phyloP scores from a whole-genome alignment of 2,113 vertebrate species.

The Arothron firmamentum region DNA sequence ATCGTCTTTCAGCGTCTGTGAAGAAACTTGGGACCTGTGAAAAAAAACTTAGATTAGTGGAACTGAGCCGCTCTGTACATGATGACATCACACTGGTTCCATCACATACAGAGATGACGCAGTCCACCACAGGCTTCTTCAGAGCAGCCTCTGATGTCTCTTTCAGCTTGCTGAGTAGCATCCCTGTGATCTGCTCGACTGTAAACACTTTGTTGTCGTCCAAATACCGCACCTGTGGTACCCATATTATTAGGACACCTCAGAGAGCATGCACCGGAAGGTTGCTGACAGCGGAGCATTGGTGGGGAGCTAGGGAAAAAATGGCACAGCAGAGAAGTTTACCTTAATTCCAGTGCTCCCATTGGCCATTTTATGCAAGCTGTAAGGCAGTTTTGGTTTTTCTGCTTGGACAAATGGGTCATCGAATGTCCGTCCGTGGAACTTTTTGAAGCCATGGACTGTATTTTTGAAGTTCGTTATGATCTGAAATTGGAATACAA shows the following conservation, averaged over 20 bases:
- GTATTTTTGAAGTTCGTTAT: conserved; percentile 94
- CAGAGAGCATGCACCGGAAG: background rate
- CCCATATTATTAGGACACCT: background rate
- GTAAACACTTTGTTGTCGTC: conserved; percentile 92
- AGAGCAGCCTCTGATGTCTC: conserved; percentile 91
- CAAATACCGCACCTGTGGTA: conserved; percentile 87
- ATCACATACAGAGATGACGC: conserved; percentile 89
- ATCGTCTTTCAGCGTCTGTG: conserved; percentile 89
- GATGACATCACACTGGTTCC: background rate
- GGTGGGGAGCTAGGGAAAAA: conserved; percentile 1
- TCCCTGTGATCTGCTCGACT: conserved; percentile 89
- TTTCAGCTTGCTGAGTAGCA: conserved; percentile 92
- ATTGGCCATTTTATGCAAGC: conserved; percentile 86
- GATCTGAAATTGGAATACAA: conserved; percentile 70
- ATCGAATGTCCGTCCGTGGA: conserved; percentile 88
- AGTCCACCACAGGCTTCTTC: conserved; percentile 95
- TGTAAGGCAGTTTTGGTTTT: conserved; percentile 85
- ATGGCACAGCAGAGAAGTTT: conserved; percentile 16
- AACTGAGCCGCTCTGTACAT: background rate
- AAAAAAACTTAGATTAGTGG: conserved; percentile 3
- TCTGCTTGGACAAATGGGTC: conserved; percentile 88
- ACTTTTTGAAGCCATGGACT: conserved; percentile 91
- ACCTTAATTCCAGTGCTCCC: conserved; percentile 90
- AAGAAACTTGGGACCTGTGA: conserved; percentile 91
- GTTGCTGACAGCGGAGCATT: background rate